phyloP scores from a whole-genome alignment of 2,113 vertebrate genomes.

The Panurus biarmicus region DNA sequence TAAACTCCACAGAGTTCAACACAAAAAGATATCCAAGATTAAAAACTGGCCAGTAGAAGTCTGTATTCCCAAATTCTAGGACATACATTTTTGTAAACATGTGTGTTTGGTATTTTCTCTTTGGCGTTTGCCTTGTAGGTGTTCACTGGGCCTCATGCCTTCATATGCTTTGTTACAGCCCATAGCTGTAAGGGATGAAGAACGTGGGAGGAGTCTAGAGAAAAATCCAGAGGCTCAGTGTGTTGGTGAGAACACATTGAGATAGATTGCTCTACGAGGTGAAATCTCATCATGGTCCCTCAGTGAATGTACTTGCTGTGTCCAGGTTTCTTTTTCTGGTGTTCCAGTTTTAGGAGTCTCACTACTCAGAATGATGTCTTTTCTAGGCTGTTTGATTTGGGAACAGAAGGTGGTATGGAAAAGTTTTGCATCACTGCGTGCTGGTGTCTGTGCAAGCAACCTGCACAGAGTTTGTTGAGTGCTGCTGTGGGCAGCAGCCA shows the following conservation, averaged over 20 bases:
- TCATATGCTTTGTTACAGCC: background rate
- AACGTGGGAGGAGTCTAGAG: background rate
- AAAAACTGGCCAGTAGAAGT: background rate
- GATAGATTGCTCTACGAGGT: background rate
- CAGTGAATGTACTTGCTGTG: background rate
- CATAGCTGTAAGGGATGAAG: background rate
- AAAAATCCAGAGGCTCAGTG: background rate
- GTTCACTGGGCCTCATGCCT: background rate
- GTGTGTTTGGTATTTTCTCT: background rate
- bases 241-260: background rate
- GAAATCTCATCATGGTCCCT: background rate
- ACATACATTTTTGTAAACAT: background rate
- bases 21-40: background rate
- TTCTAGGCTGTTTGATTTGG: background rate
- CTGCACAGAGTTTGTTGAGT: background rate
- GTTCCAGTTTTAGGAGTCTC: background rate
- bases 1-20: background rate
- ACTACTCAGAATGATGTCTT: background rate
- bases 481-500: background rate
- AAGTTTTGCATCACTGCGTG: background rate
- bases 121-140: background rate
- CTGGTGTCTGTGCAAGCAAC: background rate
- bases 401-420: background rate
- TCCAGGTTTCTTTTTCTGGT: background rate
- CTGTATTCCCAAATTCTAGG: background rate